Percentiles rank a stretch among this genome's conserved stretches.
Conservation (phyloP, 2,113 vertebrate genomes). For the Gymnobelideus leadbeateri region DNA sequence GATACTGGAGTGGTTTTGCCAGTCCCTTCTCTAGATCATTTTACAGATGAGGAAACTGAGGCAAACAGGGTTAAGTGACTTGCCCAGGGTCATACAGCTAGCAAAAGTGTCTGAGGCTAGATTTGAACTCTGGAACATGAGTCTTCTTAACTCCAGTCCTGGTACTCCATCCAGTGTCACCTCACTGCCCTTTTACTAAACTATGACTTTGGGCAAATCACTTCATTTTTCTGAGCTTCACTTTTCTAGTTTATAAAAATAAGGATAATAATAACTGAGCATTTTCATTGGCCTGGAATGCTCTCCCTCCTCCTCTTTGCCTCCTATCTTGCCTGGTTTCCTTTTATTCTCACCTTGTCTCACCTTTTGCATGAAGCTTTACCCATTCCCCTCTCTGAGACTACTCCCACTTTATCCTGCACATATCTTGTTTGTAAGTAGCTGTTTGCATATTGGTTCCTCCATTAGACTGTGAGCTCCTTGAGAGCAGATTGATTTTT, state of each 20-base stretch:
- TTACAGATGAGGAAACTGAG: neutral
- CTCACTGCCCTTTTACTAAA: too few species aligned
- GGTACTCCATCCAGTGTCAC: too few species aligned
- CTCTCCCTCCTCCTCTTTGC: neutral
- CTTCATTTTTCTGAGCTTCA: neutral
- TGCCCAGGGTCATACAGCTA: neutral
- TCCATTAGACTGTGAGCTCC: neutral
- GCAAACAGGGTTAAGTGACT: neutral
- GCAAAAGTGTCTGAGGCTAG: neutral
- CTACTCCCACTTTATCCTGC: neutral
- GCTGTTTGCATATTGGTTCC: neutral
- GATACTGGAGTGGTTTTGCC: neutral
- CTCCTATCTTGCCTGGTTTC: neutral
- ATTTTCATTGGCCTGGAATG: neutral
- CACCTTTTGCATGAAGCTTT: neutral
- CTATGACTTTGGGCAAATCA: neutral
- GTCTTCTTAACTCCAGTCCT: neutral
- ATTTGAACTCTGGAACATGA: neutral
- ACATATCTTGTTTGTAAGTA: neutral
- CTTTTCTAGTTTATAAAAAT: neutral
- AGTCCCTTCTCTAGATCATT: neutral
- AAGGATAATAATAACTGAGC: neutral
- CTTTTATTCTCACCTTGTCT: neutral
- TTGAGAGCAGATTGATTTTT: neutral
- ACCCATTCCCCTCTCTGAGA: neutral